These are phyloP conservation scores for Catostylus mosaicus DNA, from an alignment of 30 jellyfish, hydroid and myxozoan genomes.

Conservation along the genomic window DNA sequence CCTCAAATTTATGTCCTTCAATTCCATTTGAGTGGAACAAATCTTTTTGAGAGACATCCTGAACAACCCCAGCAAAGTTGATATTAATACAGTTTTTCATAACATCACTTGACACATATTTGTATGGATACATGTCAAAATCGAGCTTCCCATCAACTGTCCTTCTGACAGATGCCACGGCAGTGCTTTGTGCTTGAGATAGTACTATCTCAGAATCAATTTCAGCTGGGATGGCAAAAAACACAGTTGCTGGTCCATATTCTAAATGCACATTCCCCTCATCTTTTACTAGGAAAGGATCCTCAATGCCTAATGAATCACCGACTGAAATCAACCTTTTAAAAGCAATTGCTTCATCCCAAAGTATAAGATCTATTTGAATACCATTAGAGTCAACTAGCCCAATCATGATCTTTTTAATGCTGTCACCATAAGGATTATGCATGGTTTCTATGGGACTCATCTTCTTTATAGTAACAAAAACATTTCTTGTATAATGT, in stretches of 20 bases:
- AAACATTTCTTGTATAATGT: constrained; percentile 38
- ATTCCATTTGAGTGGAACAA: background rate
- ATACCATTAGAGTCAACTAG: constrained; percentile 13
- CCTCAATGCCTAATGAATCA: constrained; percentile 50
- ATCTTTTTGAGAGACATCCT: background rate
- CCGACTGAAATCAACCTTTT: constrained; percentile 18
- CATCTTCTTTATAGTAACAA: constrained; percentile 31
- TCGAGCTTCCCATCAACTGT: constrained; percentile 53
- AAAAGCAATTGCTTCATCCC: constrained; percentile 67
- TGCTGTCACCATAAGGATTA: constrained; percentile 33
- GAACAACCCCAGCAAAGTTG: constrained; percentile 4
- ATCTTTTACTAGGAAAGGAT: constrained; percentile 54
- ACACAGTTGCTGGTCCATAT: constrained; percentile 64
- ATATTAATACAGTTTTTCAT: constrained; percentile 20
- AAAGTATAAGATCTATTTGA: constrained; percentile 19
- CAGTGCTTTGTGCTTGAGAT: constrained; percentile 8
- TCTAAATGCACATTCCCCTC: constrained; percentile 35
- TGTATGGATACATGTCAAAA: constrained; percentile 10
- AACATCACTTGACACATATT: constrained; percentile 43
- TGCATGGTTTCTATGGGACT: constrained; percentile 35
- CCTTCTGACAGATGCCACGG: constrained; percentile 14
- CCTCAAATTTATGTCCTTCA: constrained; percentile 1
- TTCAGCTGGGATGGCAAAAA: constrained; percentile 29
- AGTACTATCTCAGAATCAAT: constrained; percentile 24
- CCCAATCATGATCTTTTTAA: background rate